Conservation (phyloP, 2,797 vertebrate species). For the Taenioides sp. region DNA sequence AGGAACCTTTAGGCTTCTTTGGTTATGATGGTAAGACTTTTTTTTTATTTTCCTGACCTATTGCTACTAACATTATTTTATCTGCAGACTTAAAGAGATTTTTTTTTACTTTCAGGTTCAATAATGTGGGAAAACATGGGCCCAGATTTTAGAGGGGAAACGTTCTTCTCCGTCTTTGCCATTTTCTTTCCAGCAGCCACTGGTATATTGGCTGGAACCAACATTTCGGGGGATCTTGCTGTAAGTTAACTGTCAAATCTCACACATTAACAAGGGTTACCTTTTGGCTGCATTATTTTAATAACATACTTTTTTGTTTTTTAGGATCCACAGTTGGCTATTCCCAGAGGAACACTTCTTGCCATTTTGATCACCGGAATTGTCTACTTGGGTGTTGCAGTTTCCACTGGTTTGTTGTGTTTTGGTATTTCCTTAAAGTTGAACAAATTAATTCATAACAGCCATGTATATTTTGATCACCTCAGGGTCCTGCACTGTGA, state of each 20-base stretch:
- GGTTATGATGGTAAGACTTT: slow-evolving; percentile 85
- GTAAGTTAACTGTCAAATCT: slow-evolving; percentile 76
- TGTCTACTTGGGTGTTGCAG: slow-evolving; percentile 90
- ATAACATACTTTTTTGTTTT: slow-evolving; percentile 11
- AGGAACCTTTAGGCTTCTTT: slow-evolving; percentile 88
- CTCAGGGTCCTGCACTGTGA: slow-evolving; percentile 90
- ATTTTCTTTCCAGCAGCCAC: slow-evolving; percentile 99
- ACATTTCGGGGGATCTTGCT: slow-evolving; percentile 97
- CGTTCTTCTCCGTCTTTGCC: slow-evolving; percentile 95
- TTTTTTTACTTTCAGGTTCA: slow-evolving; percentile 68
- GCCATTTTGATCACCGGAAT: slow-evolving; percentile 95
- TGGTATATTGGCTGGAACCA: slow-evolving; percentile 96
- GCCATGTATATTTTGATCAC: background rate
- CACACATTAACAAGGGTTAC: background rate
- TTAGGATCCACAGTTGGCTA: slow-evolving; percentile 95
- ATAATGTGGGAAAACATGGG: slow-evolving; percentile 97
- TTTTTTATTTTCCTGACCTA: background rate
- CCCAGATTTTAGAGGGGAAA: slow-evolving; percentile 87
- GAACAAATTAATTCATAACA: background rate
- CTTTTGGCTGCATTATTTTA: background rate
- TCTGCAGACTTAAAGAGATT: background rate
- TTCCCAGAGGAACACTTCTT: slow-evolving; percentile 94
- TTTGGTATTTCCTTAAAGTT: background rate
- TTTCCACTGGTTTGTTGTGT: slow-evolving; percentile 85
- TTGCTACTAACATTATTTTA: background rate